These are phyloP conservation scores for Neopelma chrysocephalum DNA, from an alignment of 2,797 vertebrate genomes.

Conservation along the genomic window DNA sequence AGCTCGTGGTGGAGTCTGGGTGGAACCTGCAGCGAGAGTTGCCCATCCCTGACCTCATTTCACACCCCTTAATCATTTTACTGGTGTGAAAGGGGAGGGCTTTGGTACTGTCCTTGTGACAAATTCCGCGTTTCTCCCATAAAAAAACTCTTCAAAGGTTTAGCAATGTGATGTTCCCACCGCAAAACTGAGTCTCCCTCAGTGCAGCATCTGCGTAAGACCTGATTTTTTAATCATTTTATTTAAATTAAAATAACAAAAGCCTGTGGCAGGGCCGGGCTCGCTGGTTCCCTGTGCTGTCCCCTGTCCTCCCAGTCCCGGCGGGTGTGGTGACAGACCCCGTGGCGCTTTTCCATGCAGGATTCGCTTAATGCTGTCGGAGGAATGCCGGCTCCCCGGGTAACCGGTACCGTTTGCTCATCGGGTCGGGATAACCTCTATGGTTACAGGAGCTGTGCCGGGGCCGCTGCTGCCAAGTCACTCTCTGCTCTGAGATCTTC, in stretches of 20 bases:
- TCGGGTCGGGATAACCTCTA: neutral
- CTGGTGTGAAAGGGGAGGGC: neutral
- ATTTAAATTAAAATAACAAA: neutral
- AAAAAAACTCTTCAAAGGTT: neutral
- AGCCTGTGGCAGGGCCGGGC: neutral
- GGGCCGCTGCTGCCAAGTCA: neutral
- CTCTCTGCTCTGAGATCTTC: neutral
- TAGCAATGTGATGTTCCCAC: neutral
- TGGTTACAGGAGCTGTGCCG: neutral
- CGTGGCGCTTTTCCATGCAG: neutral
- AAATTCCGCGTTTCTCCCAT: neutral
- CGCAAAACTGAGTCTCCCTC: neutral
- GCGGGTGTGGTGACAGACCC: neutral
- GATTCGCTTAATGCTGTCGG: conserved; percentile 5
- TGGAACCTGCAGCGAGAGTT: neutral
- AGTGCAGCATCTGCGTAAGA: neutral
- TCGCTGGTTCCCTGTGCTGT: neutral
- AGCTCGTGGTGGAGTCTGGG: fast-evolving
- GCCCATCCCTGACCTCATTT: neutral
- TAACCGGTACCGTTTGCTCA: neutral
- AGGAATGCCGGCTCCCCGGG: neutral
- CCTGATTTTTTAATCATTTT: neutral
- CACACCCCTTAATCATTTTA: neutral
- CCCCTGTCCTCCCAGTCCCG: neutral
- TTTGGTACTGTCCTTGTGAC: neutral